A percentile compares a stretch with the other conserved stretches of the same genome.
Evolutionary conservation across 2,113 vertebrate species (phyloP).

Genomic region (Apodemus speciosus): DNA sequence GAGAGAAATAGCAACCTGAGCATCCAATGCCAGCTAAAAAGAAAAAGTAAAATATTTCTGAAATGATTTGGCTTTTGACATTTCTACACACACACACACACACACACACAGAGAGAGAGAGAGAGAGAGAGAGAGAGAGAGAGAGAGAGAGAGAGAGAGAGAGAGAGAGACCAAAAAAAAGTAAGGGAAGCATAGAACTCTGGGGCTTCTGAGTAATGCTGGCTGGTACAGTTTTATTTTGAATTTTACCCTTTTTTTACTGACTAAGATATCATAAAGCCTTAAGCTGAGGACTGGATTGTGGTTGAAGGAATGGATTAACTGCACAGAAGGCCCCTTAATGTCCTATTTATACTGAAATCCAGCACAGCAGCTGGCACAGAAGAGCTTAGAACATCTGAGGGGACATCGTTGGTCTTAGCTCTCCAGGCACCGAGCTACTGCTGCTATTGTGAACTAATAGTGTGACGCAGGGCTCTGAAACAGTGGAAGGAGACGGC

Average conservation of each 20-base stretch:
- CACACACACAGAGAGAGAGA: background rate
- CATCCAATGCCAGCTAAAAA: background rate
- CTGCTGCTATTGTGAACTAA: background rate
- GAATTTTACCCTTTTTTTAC: background rate
- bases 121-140: too few species aligned
- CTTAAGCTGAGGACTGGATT: background rate
- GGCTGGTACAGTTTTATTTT: background rate
- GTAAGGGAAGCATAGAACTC: background rate
- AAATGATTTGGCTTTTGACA: background rate
- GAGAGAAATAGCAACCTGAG: background rate
- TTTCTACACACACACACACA: background rate
- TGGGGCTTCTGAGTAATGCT: background rate
- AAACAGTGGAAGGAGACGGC: background rate
- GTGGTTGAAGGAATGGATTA: background rate
- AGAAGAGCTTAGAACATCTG: background rate
- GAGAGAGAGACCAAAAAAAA: too few species aligned
- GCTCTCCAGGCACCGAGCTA: background rate
- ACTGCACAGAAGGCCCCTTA: fast-evolving
- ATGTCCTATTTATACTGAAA: background rate
- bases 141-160: too few species aligned
- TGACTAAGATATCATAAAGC: background rate
- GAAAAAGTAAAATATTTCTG: background rate
- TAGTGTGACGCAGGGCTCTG: too few species aligned
- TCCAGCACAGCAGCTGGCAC: background rate
- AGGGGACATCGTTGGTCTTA: background rate